These are phyloP conservation scores for Pyrgus malvae DNA, from an alignment of 2,888 invertebrate species.

Conservation along the genomic window DNA sequence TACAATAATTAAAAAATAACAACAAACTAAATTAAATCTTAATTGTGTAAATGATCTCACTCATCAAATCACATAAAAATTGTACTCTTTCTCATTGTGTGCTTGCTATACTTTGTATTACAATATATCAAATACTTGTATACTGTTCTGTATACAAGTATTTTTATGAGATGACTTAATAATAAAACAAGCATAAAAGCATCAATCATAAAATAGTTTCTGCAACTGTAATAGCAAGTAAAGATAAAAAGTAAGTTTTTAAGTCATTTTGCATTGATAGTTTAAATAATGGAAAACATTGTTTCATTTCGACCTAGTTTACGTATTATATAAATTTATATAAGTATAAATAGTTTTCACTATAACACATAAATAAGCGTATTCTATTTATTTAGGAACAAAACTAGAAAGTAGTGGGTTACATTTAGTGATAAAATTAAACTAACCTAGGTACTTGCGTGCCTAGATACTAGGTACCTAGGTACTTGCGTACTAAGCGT, in stretches of 20 bases:
- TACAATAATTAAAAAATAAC: background rate
- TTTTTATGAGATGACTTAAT: too few relatives aligned
- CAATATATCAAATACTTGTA: background rate
- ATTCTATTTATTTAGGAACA: background rate
- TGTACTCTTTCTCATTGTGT: background rate
- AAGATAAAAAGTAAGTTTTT: too few relatives aligned
- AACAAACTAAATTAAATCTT: background rate
- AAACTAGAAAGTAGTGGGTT: background rate
- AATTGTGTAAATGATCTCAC: slow-evolving; percentile 14
- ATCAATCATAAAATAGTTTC: too few relatives aligned
- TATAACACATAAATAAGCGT: background rate
- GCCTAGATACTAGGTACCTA: background rate
- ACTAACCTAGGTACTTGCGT: background rate
- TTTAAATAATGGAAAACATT: too few relatives aligned
- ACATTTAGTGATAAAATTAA: background rate
- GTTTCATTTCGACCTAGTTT: too few relatives aligned
- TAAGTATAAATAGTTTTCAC: background rate
- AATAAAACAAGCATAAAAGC: background rate
- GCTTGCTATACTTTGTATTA: background rate
- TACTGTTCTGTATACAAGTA: too few relatives aligned
- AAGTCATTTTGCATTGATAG: too few relatives aligned
- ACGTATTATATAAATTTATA: too few relatives aligned
- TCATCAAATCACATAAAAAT: slow-evolving; percentile 11
- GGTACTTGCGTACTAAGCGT: background rate
- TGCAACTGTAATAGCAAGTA: too few relatives aligned